Percentiles rank a stretch among this genome's conserved stretches.
phyloP scores from a whole-genome alignment of 1,140 invertebrate species.

The Patella vulgata region DNA sequence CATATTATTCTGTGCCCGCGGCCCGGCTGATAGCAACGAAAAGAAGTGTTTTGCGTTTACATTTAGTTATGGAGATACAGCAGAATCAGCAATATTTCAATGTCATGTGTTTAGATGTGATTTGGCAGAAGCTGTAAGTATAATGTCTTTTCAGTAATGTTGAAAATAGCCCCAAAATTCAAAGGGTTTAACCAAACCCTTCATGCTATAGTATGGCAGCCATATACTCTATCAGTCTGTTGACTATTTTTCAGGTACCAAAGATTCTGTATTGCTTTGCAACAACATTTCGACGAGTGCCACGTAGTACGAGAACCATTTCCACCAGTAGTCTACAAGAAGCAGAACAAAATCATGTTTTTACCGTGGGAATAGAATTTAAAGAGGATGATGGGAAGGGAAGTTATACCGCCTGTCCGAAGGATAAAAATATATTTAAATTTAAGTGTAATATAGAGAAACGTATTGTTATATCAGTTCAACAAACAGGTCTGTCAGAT shows the following conservation, averaged over 20 bases:
- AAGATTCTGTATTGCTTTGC: slow-evolving; percentile 85
- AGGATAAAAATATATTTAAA: slow-evolving; percentile 92
- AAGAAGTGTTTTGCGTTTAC: slow-evolving; percentile 97
- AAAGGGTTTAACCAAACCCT: no score
- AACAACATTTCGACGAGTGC: slow-evolving; percentile 83
- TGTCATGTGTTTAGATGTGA: slow-evolving; percentile 98
- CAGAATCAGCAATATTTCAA: slow-evolving; percentile 90
- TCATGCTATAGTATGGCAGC: no score
- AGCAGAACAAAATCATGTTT: slow-evolving; percentile 67
- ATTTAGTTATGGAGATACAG: slow-evolving; percentile 88
- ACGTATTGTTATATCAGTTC: slow-evolving; percentile 89
- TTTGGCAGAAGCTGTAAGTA: slow-evolving; percentile 95
- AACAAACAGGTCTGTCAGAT: slow-evolving; percentile 76
- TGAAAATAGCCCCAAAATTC: no score
- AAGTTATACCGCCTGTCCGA: slow-evolving; percentile 83
- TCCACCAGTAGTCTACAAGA: slow-evolving; percentile 28
- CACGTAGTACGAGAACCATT: slow-evolving; percentile 34
- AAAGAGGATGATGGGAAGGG: slow-evolving; percentile 79
- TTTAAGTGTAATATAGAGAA: slow-evolving; percentile 90
- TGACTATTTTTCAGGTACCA: slow-evolving; percentile 72
- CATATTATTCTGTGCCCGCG: slow-evolving; percentile 94
- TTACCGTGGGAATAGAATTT: slow-evolving; percentile 91
- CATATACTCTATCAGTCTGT: no score
- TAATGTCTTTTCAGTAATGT: neutral
- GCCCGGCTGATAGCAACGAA: slow-evolving; percentile 83